phyloP scores from a whole-genome alignment of 2,113 vertebrate species.

The Hemiprocne comata region DNA sequence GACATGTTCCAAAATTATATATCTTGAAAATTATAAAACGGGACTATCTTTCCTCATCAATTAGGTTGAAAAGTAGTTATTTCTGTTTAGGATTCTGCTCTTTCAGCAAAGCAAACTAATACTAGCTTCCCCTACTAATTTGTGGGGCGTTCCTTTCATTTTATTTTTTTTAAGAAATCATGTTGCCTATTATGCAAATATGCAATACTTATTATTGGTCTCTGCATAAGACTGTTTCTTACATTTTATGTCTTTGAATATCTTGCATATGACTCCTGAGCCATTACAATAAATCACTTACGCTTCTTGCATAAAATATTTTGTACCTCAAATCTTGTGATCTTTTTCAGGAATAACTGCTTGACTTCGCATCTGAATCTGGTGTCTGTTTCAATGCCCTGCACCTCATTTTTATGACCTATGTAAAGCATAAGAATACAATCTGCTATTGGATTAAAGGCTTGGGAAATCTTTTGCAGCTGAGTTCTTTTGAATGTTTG shows the following conservation, averaged over 20 bases:
- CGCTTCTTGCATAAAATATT: no score
- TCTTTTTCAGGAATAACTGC: neutral
- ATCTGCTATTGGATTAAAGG: neutral
- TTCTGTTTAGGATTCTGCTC: neutral
- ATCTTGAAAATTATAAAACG: neutral
- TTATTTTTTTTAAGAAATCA: neutral
- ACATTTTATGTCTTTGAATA: neutral
- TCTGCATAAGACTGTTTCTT: neutral
- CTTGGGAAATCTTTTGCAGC: neutral
- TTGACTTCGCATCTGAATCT: neutral
- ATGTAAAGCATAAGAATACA: neutral
- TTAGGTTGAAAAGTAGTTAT: neutral
- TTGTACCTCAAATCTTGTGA: no score
- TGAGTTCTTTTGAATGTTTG: no score
- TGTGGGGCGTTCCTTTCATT: neutral
- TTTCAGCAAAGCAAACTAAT: neutral
- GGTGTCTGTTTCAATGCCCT: neutral
- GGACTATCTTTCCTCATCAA: neutral
- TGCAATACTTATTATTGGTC: neutral
- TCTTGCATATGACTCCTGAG: neutral
- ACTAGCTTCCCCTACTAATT: neutral
- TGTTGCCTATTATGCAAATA: accelerated
- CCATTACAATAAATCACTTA: neutral
- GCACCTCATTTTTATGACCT: neutral
- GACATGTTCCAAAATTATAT: neutral